Conservation (phyloP, 2,888 invertebrate species). For the Amphipyra berbera region DNA sequence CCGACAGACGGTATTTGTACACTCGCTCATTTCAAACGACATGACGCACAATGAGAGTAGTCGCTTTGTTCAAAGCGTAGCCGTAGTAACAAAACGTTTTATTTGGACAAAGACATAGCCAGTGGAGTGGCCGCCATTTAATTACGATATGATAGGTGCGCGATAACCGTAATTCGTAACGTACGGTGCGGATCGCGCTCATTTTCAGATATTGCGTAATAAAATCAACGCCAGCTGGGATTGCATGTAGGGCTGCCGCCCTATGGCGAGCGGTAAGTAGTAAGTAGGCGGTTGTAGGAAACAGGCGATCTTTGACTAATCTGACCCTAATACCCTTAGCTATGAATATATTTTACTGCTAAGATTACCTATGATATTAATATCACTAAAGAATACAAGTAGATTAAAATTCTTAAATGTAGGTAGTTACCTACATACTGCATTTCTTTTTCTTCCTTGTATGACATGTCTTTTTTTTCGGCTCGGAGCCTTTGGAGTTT, state of each 20-base stretch:
- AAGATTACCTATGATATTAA: too few species aligned
- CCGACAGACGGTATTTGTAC: too few species aligned
- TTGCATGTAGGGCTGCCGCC: constrained; percentile 25
- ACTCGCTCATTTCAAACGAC: constrained; percentile 54
- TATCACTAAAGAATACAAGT: too few species aligned
- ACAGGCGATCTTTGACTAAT: neutral
- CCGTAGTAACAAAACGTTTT: constrained; percentile 4
- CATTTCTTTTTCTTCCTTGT: neutral
- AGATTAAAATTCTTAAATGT: too few species aligned
- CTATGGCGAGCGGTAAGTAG: neutral
- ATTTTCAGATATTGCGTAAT: constrained; percentile 39
- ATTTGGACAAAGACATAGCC: constrained; percentile 7
- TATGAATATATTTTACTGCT: too few species aligned
- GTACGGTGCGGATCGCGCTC: constrained; percentile 8
- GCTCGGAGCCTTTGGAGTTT: constrained; percentile 1
- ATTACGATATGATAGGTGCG: constrained; percentile 17
- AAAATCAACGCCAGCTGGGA: constrained; percentile 29
- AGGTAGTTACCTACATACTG: neutral
- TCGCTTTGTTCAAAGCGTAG: constrained; percentile 2
- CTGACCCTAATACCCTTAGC: too few species aligned
- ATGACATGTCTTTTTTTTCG: constrained; percentile 11
- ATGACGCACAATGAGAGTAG: neutral
- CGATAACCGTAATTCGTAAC: constrained; percentile 15
- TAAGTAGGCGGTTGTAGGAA: neutral
- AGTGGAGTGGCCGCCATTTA: constrained; percentile 6